Evolutionary conservation across 2,888 invertebrate genomes (phyloP), one percentile per base, ranked within the genome.

Genomic region (Trisateles emortualis): DNA sequence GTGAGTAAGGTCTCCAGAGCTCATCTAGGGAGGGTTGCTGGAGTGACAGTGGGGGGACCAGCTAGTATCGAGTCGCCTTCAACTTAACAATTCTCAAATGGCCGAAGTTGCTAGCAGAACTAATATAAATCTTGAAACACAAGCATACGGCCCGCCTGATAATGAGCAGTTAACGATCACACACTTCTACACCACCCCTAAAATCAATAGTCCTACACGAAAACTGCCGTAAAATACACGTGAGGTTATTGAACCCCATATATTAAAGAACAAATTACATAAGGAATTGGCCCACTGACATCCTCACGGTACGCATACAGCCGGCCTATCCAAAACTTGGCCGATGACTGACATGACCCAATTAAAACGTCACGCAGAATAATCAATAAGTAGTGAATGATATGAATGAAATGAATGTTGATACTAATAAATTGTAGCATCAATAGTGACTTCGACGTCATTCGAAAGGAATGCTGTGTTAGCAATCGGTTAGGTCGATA

Each of bases 321-420:
- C n/a, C n/a, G n/a, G n/a, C n/a, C n/a, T 46, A 36, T 30, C 11
- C 41, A 29, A 56, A 58, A 52, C 56, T 56, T 53, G 53, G 67
- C 50, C 44, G 50, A 50, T 35, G 13, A 58, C 62, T 73, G 74
- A 76, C 74, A 72, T 81, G 87, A 86, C 88, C 88, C 75, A 87
- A 86, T 87, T 88, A 84, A 54, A 58, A 59, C 65, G 75, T 67
- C 80, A 83, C 77, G 75, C 72, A 65, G 65, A 39, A 71, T 55
- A 58, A 84, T 84, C 82, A 75, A 81, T 81, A 83, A 72, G 64
- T 44, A 68, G 54, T 73, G 80, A 79, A 83, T 78, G 71, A 49
- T 13, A 33, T 50, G 50, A 42, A 61, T 64, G 62, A 64, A 69
- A 67, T 68, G 64, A 38, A 45, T 70, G 53, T 46, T 58, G 51